Percentiles rank a stretch among this genome's conserved stretches.
phyloP scores from a whole-genome alignment of 2,797 vertebrate genomes.

The Ctenochaetus hawaiiensis region DNA sequence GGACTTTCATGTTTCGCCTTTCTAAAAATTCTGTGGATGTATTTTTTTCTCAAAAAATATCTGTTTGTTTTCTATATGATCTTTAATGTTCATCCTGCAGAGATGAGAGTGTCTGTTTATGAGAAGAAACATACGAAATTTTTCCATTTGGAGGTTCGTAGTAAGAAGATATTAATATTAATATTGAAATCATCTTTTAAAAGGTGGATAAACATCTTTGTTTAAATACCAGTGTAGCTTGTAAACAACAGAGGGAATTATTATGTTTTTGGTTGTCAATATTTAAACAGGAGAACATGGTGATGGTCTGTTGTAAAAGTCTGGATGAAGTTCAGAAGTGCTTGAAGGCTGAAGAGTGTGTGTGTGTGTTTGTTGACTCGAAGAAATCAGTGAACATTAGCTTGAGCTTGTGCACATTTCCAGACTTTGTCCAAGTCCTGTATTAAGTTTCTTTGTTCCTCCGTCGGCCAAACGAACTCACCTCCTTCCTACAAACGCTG shows the following conservation, averaged over 20 bases:
- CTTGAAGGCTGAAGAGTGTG: background rate
- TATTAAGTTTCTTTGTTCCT: constrained; percentile 13
- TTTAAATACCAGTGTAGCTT: background rate
- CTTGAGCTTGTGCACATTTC: background rate
- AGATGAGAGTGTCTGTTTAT: no score
- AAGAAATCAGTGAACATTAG: background rate
- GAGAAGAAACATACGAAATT: no score
- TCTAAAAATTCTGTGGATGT: no score
- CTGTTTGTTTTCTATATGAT: no score
- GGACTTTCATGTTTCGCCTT: no score
- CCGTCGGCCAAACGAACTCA: background rate
- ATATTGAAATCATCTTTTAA: no score
- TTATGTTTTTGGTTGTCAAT: background rate
- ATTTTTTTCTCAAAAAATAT: no score
- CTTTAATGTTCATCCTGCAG: no score
- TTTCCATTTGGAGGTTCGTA: no score
- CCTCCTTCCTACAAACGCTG: constrained; percentile 10
- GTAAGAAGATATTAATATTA: no score
- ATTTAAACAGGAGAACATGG: constrained; percentile 35
- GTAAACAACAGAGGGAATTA: constrained; percentile 1
- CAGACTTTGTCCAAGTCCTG: background rate
- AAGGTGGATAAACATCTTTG: background rate
- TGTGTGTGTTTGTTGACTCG: background rate
- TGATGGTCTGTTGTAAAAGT: constrained; percentile 22
- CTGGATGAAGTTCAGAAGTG: constrained; percentile 10